Evolutionary conservation across 2,113 vertebrate genomes (phyloP), one percentile per base, ranked within the genome.

Genomic region (Crotalus tigris): DNA sequence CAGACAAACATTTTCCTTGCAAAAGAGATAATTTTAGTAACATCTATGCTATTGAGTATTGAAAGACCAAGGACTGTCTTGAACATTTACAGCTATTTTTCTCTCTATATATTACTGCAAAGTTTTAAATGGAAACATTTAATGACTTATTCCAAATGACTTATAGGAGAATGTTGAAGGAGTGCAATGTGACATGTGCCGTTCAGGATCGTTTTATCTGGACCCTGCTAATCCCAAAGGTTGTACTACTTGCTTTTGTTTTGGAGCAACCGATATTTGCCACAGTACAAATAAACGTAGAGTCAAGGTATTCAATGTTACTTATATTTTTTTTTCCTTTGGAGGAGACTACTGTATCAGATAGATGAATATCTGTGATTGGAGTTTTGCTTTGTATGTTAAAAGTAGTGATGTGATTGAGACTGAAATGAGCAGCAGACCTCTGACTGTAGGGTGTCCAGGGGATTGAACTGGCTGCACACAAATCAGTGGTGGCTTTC

Each of bases 161-260:
- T 94, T 90, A 94, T 55, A 99, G 99, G 98, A 97, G 95, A 99
- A 99, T 49, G 98, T 99, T 51, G 98, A 97, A 94, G 99, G 99
- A 39, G 24, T 64, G 64, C 94, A 96, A 87, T 99, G 99, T 93
- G 97, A 98, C 75, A 46, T 93, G 92, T 99, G 99, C 96, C 97
- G 90, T 91, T 96, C 96, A 85, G 98, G 98, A 88, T 98, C 98
- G 2, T 99, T 99, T 98, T 97, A 98, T 95, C 97, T 99, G 94
- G 98, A 99, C 93, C 95, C 97, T 51, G 97, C 96, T 58, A 98
- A 98, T 95, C 97, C 98, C 94, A 97, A 93, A 1, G 99, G 99
- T 58, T 99, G 99, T 92, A 98, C 97, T 33, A 95, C 95, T 91
- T 99, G 99, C 97, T 99, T 99, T 97, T 99, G 99, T 95, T 99